Evolutionary conservation across 2,113 vertebrate species (phyloP).

Genomic region (Pedionomus torquatus): DNA sequence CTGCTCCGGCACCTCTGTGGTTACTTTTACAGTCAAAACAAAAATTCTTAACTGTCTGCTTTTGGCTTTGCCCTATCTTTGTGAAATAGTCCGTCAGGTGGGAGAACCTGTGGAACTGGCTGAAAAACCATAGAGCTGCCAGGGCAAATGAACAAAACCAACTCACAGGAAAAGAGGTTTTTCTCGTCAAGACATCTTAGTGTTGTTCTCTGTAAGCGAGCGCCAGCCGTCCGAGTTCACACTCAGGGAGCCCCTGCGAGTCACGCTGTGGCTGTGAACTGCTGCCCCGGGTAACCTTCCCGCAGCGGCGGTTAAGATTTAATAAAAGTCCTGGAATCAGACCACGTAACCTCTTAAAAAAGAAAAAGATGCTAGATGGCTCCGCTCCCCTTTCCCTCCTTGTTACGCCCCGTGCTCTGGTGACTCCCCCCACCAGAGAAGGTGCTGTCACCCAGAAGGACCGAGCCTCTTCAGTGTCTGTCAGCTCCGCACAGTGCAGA

Average conservation of each 20-base stretch:
- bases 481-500: background rate
- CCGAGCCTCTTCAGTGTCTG: background rate
- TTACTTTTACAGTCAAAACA: background rate
- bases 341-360: background rate
- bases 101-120: background rate
- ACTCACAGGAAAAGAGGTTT: background rate
- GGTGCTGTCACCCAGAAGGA: background rate
- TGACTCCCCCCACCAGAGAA: background rate
- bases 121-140: background rate
- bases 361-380: rapidly evolving
- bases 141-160: background rate
- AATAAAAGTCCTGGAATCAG: background rate
- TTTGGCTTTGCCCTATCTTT: background rate
- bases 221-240: background rate
- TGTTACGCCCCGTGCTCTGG: background rate
- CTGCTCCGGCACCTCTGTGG: background rate
- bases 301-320: background rate
- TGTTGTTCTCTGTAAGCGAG: background rate
- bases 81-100: background rate
- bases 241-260: background rate
- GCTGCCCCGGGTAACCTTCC: background rate
- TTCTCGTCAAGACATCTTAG: background rate
- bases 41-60: background rate
- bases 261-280: background rate
- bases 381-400: background rate